These are phyloP conservation scores for Wiebesia pumilae DNA, from an alignment of 1,140 invertebrate species.

Conservation along the genomic window DNA sequence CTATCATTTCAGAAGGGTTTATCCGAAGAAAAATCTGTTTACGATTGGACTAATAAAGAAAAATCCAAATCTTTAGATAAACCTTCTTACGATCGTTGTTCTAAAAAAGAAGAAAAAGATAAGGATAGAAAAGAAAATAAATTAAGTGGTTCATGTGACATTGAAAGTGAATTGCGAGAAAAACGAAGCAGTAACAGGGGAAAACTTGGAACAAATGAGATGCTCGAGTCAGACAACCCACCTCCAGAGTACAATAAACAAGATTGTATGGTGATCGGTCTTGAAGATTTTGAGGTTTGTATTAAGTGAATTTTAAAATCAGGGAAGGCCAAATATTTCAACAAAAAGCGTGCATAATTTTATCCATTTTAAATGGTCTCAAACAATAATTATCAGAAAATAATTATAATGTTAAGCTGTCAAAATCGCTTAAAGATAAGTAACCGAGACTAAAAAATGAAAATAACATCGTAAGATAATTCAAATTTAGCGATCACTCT, in stretches of 20 bases:
- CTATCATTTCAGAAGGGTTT: slow-evolving; percentile 65
- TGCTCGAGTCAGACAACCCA: slow-evolving; percentile 71
- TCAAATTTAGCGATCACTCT: slow-evolving; percentile 46
- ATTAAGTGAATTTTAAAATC: slow-evolving; percentile 41
- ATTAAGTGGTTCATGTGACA: slow-evolving; percentile 54
- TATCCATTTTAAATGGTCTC: slow-evolving; percentile 6
- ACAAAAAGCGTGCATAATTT: neutral
- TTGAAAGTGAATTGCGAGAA: slow-evolving; percentile 61
- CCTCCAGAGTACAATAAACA: slow-evolving; percentile 69
- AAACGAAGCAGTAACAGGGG: slow-evolving; percentile 63
- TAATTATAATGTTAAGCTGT: slow-evolving; percentile 4
- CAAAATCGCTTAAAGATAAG: slow-evolving; percentile 10
- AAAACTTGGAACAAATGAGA: slow-evolving; percentile 72
- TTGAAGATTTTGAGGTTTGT: slow-evolving; percentile 70
- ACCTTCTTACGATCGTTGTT: slow-evolving; percentile 60
- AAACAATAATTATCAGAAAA: neutral
- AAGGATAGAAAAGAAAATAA: slow-evolving; percentile 68
- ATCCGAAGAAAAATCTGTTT: slow-evolving; percentile 64
- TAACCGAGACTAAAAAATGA: neutral
- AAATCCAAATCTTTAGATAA: slow-evolving; percentile 72
- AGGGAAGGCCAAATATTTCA: slow-evolving; percentile 20
- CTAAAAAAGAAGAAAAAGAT: slow-evolving; percentile 68
- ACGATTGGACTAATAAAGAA: slow-evolving; percentile 71
- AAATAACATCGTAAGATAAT: neutral
- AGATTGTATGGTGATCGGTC: slow-evolving; percentile 72